Evolutionary conservation across 2,797 vertebrate species (phyloP).

Genomic region (Artibeus jamaicensis): DNA sequence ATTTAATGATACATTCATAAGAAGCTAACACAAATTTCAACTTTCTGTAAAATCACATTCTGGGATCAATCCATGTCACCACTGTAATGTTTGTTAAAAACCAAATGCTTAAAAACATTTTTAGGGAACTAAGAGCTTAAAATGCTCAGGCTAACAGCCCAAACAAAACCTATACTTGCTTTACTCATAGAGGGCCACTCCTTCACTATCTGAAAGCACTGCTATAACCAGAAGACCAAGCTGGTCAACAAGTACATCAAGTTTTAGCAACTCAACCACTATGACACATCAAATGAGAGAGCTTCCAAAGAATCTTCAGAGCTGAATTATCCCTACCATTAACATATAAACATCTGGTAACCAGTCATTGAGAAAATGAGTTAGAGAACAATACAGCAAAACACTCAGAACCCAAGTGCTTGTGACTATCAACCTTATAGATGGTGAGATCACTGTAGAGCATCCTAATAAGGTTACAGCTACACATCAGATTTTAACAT

Average conservation of each 20-base stretch:
- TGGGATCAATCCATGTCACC: neutral
- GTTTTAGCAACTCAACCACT: constrained; percentile 73
- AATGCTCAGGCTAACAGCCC: constrained; percentile 29
- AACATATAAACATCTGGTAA: constrained; percentile 69
- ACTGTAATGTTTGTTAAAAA: constrained; percentile 34
- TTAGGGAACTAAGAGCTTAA: constrained; percentile 14
- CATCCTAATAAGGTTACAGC: constrained; percentile 22
- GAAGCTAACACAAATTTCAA: constrained; percentile 45
- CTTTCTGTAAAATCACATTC: constrained; percentile 41
- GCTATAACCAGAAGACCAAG: constrained; percentile 67
- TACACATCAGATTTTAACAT: constrained; percentile 42
- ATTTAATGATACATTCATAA: constrained; percentile 27
- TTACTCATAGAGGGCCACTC: constrained; percentile 43
- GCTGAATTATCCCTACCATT: constrained; percentile 57
- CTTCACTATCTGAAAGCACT: constrained; percentile 63
- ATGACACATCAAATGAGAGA: constrained; percentile 76
- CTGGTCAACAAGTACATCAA: constrained; percentile 75
- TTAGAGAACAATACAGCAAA: constrained; percentile 57
- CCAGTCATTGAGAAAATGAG: constrained; percentile 56
- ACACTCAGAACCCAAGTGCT: neutral
- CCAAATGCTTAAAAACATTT: constrained; percentile 45
- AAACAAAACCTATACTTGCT: constrained; percentile 40
- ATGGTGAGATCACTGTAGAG: constrained; percentile 3
- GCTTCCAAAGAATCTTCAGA: constrained; percentile 57
- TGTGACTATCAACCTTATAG: constrained; percentile 43